Percentiles rank a stretch among this genome's conserved stretches.
phyloP scores from a whole-genome alignment of 1,140 invertebrate species.

The Carcinoscorpius rotundicauda region DNA sequence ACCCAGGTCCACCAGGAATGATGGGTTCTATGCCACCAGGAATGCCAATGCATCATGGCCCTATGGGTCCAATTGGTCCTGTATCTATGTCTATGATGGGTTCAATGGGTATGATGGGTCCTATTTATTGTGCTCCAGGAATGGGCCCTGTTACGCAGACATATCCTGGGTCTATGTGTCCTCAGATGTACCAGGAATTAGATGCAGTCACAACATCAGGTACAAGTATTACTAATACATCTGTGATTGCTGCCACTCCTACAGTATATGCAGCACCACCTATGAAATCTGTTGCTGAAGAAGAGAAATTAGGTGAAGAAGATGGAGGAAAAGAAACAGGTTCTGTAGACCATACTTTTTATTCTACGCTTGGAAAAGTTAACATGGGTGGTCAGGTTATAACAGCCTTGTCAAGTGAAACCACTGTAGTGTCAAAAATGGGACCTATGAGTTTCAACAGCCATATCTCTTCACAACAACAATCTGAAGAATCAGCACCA shows the following conservation, averaged over 20 bases:
- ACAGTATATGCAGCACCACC: conserved; percentile 18
- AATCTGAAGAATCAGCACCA: neutral
- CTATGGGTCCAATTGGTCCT: neutral
- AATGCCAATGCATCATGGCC: neutral
- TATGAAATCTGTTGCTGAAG: conserved; percentile 13
- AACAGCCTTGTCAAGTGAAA: neutral
- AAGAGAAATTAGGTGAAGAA: neutral
- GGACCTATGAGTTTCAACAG: neutral
- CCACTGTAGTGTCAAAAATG: neutral
- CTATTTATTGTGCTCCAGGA: too few relatives aligned
- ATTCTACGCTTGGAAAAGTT: conserved; percentile 1
- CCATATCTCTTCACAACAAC: too few relatives aligned
- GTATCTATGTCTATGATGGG: conserved; percentile 3
- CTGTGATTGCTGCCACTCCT: conserved; percentile 13
- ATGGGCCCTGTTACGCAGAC: neutral
- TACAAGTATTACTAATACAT: conserved; percentile 3
- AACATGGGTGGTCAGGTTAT: neutral
- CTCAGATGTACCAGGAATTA: neutral
- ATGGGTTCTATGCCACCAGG: conserved; percentile 9
- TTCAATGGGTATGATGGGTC: neutral
- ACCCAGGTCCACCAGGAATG: conserved; percentile 7
- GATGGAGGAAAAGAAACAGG: conserved; percentile 3
- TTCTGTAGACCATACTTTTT: neutral
- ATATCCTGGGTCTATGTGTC: neutral
- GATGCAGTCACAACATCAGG: neutral